phyloP scores from a whole-genome alignment of 2,888 invertebrate genomes.

The Harpagoxenus sublaevis region DNA sequence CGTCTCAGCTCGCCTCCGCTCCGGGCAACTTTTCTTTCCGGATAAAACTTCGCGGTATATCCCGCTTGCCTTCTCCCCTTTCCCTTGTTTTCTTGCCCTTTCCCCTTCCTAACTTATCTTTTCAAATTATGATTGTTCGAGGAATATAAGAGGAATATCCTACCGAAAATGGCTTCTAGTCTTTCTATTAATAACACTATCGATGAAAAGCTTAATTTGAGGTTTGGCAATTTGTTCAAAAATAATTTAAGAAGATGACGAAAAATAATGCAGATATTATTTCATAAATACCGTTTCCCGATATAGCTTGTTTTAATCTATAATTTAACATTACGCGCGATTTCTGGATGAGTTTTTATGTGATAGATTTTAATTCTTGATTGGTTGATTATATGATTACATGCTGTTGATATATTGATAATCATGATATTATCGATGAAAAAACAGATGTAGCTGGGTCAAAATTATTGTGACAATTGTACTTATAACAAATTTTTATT shows the following conservation, averaged over 20 bases:
- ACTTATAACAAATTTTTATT: constrained; percentile 10
- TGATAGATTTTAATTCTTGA: neutral
- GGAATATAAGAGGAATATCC: neutral
- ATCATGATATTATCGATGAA: neutral
- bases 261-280: neutral
- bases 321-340: neutral
- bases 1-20: constrained; percentile 63
- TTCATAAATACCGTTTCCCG: neutral
- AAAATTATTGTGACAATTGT: neutral
- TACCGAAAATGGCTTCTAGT: neutral
- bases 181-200: neutral
- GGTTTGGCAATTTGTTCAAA: neutral
- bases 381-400: neutral
- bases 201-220: neutral
- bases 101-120: neutral
- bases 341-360: neutral
- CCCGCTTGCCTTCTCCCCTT: constrained; percentile 25
- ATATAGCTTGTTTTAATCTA: neutral
- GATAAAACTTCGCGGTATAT: constrained; percentile 51
- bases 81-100: constrained; percentile 22
- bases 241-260: neutral
- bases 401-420: neutral
- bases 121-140: constrained; percentile 40
- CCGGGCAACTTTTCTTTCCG: constrained; percentile 67
- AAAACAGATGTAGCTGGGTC: neutral